phyloP scores from a whole-genome alignment of 2,888 invertebrate genomes.

The Scotopteryx bipunctaria region DNA sequence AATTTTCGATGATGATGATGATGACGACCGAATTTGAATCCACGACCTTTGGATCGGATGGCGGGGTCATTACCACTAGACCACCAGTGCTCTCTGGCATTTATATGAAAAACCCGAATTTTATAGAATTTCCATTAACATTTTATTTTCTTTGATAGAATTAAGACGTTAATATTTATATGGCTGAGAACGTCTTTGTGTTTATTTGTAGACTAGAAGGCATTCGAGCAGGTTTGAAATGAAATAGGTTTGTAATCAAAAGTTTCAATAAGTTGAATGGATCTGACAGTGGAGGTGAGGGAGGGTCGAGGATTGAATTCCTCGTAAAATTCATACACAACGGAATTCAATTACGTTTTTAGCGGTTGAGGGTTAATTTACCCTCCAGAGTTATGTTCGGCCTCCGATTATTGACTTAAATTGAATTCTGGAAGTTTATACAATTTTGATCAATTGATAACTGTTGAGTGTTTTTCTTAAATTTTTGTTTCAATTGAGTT shows the following conservation, averaged over 20 bases:
- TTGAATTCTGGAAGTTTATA: neutral
- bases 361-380: neutral
- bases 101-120: too few relatives aligned
- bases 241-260: constrained; percentile 30
- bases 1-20: too few relatives aligned
- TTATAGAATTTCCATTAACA: too few relatives aligned
- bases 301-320: constrained; percentile 15
- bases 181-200: too few relatives aligned
- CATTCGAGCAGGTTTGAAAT: constrained; percentile 16
- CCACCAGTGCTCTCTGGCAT: too few relatives aligned
- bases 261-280: constrained; percentile 28
- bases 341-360: constrained; percentile 4
- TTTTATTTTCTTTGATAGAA: too few relatives aligned
- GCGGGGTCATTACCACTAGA: too few relatives aligned
- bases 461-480: too few relatives aligned
- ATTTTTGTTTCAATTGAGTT: neutral
- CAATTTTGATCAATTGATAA: neutral
- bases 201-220: neutral
- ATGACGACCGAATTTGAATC: too few relatives aligned
- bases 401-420: neutral
- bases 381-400: neutral
- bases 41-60: too few relatives aligned
- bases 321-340: neutral
- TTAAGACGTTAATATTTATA: too few relatives aligned
- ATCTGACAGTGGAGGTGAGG: constrained; percentile 30